Evolutionary conservation across 2,113 vertebrate species (phyloP), one percentile per base, ranked within the genome.

Genomic region (Rhabdornis inornatus): DNA sequence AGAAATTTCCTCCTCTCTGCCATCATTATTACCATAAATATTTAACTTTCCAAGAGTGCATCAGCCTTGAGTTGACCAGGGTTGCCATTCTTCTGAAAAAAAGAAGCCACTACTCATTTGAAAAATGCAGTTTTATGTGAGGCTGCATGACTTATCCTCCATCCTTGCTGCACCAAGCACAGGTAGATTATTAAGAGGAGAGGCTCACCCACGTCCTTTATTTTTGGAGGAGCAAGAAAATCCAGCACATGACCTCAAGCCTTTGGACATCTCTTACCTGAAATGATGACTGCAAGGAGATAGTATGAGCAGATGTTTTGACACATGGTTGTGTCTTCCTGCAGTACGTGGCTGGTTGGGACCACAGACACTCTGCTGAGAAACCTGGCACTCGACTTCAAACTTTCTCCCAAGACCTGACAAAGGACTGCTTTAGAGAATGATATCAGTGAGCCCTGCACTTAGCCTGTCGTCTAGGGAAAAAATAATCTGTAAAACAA

Each of bases 31-130:
- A 86, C 84, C 63, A 53, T 49, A 82, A 69, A 60, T 45, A 96
- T 82, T 94, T 93, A 90, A 76, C 72, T 94, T 96, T 87, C 81
- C 72, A 94, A 88, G 76, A 89, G n/a, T 44, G 25, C 12, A 37
- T 80, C 22, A 33, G 66, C 40, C 87, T 92, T 81, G 96, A 91
- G 88, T 71, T 91, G 93, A 89, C 74, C 61, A 80, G 44, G 50
- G 57, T 93, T 40, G 33, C 90, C 92, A 64, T 68, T 89, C 68
- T 78, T 56, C 52, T 85, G 19, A 6, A 85, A 74, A 59, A 88
- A 75, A 87, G 60, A 57, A 82, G 56, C 76, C 39, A 70, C 47
- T 15, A 52, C 10, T 47, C 9, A 30, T 56, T 78, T 88, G 27
- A 87, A 90, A 96, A 96, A 72, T 60, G 60, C 16, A 25, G 28